Conservation (phyloP, 2,113 vertebrate species). For the Elachura formosa region DNA sequence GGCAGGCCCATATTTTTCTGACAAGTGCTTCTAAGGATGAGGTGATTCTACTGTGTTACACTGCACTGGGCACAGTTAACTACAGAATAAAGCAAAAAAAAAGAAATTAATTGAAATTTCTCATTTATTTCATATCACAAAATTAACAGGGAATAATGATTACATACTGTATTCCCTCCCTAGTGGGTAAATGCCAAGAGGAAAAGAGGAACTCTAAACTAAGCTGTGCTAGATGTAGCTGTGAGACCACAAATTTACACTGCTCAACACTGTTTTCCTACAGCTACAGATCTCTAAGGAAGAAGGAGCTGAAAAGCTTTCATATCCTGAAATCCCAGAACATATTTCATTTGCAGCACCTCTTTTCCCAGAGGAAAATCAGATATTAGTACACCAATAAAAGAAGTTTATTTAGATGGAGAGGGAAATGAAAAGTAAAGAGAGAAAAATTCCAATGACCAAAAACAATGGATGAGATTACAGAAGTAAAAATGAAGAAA, state of each 20-base stretch:
- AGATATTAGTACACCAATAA: neutral
- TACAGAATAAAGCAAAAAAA: slow-evolving; percentile 29
- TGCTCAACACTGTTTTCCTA: neutral
- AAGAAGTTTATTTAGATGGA: neutral
- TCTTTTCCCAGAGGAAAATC: neutral
- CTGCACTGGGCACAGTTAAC: slow-evolving; percentile 73
- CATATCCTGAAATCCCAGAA: neutral
- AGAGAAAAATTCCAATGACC: neutral
- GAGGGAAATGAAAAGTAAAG: neutral
- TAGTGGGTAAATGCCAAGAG: neutral
- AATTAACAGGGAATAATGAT: neutral
- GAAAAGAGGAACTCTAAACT: neutral
- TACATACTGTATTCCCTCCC: neutral
- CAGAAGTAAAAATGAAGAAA: neutral
- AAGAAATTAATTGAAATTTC: neutral
- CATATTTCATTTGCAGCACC: neutral
- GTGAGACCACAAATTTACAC: neutral
- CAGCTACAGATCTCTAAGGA: neutral
- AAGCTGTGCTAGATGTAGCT: neutral
- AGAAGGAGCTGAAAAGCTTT: neutral
- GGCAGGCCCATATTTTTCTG: slow-evolving; percentile 81
- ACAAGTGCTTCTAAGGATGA: slow-evolving; percentile 85
- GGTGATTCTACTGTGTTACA: slow-evolving; percentile 76
- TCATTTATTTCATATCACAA: neutral
- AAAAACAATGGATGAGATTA: neutral